These are phyloP conservation scores for Meganola albula DNA, from an alignment of 2,888 invertebrate species.

Conservation along the genomic window DNA sequence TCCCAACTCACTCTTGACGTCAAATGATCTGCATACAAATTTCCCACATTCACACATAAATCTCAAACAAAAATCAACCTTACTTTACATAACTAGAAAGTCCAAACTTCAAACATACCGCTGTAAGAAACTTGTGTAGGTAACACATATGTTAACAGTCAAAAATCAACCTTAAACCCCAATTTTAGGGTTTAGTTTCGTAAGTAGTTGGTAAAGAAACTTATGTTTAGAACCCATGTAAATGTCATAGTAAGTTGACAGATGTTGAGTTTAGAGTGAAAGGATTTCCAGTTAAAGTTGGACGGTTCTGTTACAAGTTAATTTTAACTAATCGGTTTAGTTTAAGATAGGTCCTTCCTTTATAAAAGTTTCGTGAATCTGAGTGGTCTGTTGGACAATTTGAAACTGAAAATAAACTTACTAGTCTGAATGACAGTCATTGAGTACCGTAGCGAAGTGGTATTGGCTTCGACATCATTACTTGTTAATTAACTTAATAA, in stretches of 20 bases:
- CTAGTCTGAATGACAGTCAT: no score
- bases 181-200: no score
- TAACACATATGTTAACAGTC: not conserved
- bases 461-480: no score
- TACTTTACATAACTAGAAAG: not conserved
- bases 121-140: not conserved
- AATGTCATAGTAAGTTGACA: constrained; percentile 35
- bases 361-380: no score
- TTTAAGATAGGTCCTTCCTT: no score
- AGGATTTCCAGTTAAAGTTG: constrained; percentile 21
- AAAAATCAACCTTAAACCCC: not conserved
- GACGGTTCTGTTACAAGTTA: constrained; percentile 15
- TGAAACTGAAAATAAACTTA: no score
- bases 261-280: constrained; percentile 30
- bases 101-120: not conserved
- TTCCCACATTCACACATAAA: constrained; percentile 23
- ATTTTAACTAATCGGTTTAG: no score
- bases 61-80: constrained; percentile 12
- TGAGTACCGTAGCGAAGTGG: no score
- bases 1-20: constrained; percentile 39
- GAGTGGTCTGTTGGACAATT: no score
- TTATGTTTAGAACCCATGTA: constrained; percentile 27
- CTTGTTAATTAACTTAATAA: no score
- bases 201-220: constrained; percentile 4
- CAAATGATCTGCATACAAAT: constrained; percentile 40